Conservation (phyloP, 2,797 vertebrate genomes). For the Podarcis siculus region DNA sequence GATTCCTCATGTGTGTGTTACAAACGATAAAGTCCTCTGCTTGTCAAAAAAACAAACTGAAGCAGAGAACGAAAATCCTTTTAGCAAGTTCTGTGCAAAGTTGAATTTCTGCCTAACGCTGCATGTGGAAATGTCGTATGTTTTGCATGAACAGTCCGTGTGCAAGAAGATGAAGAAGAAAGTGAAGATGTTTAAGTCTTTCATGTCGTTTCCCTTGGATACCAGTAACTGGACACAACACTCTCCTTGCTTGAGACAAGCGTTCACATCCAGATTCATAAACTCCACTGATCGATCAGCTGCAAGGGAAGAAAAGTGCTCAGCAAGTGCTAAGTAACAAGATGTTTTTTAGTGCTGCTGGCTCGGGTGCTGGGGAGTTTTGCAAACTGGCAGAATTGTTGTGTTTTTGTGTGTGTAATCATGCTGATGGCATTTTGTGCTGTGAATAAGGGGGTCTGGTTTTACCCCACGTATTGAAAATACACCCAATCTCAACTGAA, state of each 20-base stretch:
- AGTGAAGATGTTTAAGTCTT: conserved; percentile 52
- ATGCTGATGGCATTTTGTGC: conserved; percentile 17
- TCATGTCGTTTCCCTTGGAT: conserved; percentile 68
- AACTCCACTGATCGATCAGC: not conserved
- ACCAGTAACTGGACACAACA: conserved; percentile 34
- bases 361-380: conserved; percentile 29
- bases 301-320: not conserved
- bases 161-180: conserved; percentile 43
- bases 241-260: not conserved
- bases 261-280: conserved; percentile 5
- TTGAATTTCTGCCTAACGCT: conserved; percentile 37
- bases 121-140: conserved; percentile 63
- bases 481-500: not conserved
- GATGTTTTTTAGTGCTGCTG: conserved; percentile 39
- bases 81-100: conserved; percentile 23
- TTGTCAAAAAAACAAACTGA: not conserved
- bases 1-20: not conserved
- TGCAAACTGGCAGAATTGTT: conserved; percentile 40
- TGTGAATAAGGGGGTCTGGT: not conserved
- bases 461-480: not conserved
- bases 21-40: not conserved
- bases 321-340: conserved; percentile 22
- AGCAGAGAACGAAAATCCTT: not conserved
- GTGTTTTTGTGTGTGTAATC: conserved; percentile 14
- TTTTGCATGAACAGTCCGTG: conserved; percentile 66